These are phyloP conservation scores for Oedothorax gibbosus DNA, from an alignment of 1,140 invertebrate genomes.

Conservation along the genomic window DNA sequence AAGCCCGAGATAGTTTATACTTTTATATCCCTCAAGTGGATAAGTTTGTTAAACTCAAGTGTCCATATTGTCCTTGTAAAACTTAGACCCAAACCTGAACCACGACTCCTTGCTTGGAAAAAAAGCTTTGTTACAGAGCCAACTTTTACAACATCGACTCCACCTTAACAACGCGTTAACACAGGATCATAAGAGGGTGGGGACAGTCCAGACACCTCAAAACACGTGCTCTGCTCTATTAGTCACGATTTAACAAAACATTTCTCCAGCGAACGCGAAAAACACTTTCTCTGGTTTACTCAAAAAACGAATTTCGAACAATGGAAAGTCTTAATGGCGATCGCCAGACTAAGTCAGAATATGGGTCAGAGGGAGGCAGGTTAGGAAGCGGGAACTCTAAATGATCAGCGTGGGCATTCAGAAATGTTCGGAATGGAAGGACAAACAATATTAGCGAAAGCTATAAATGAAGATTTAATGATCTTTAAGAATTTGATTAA, in stretches of 20 bases:
- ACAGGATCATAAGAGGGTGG: neutral
- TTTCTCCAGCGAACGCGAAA: neutral
- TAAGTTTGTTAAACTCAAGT: no score
- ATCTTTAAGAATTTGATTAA: no score
- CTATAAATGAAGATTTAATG: no score
- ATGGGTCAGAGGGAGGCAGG: constrained; percentile 24
- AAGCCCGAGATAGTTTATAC: no score
- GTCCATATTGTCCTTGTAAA: no score
- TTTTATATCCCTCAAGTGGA: no score
- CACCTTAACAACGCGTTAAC: no score
- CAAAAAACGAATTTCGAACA: constrained; percentile 4
- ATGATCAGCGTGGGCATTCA: constrained; percentile 2
- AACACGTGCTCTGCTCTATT: constrained; percentile 44
- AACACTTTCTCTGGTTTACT: neutral
- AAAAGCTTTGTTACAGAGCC: no score
- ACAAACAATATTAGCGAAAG: neutral
- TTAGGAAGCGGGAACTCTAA: no score
- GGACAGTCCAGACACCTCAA: neutral
- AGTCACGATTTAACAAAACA: constrained; percentile 37
- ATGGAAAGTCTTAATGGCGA: neutral
- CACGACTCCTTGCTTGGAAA: no score
- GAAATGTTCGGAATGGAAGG: neutral
- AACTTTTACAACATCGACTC: no score
- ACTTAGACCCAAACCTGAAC: no score
- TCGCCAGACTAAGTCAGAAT: neutral